These are phyloP conservation scores for Lordiphosa fenestrarum DNA, from an alignment of 2,888 invertebrate species.

Conservation along the genomic window DNA sequence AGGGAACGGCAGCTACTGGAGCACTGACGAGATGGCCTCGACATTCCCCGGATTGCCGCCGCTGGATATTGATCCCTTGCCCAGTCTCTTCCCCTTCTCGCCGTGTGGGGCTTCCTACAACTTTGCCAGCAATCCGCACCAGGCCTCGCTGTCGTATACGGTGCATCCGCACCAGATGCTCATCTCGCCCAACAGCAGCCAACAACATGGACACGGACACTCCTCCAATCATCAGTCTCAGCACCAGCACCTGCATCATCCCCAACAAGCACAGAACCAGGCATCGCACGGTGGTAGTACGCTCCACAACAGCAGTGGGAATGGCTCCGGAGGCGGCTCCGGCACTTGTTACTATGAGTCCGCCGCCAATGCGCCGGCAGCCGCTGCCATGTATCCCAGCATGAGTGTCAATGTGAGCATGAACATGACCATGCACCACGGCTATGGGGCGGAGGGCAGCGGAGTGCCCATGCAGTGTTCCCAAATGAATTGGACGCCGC, in stretches of 20 bases:
- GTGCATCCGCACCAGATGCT: constrained; percentile 86
- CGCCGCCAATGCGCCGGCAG: constrained; percentile 49
- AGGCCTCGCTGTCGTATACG: constrained; percentile 82
- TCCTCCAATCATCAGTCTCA: constrained; percentile 46
- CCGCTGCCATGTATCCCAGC: constrained; percentile 87
- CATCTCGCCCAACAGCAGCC: constrained; percentile 81
- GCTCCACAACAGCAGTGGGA: constrained; percentile 52
- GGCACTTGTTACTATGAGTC: constrained; percentile 78
- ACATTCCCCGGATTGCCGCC: constrained; percentile 89
- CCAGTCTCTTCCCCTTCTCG: constrained; percentile 92
- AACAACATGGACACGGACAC: constrained; percentile 41
- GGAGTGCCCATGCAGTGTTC: constrained; percentile 83
- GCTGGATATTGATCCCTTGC: constrained; percentile 92
- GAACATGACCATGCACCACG: constrained; percentile 99
- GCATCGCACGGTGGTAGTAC: constrained; percentile 66
- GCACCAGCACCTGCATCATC: constrained; percentile 53
- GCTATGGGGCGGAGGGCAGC: constrained; percentile 81
- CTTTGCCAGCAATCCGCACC: constrained; percentile 79
- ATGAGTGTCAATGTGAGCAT: constrained; percentile 97
- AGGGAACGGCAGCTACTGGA: constrained; percentile 81
- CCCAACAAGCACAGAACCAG: constrained; percentile 62
- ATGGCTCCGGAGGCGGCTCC: constrained; percentile 25
- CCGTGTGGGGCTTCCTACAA: constrained; percentile 90
- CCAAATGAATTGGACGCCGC: constrained; percentile 88
- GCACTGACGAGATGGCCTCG: constrained; percentile 88